A percentile compares a stretch with the other conserved stretches of the same genome.
These are phyloP conservation scores for Caenorhabditis panamensis DNA, from an alignment of 2,888 invertebrate species.

Conservation along the genomic window DNA sequence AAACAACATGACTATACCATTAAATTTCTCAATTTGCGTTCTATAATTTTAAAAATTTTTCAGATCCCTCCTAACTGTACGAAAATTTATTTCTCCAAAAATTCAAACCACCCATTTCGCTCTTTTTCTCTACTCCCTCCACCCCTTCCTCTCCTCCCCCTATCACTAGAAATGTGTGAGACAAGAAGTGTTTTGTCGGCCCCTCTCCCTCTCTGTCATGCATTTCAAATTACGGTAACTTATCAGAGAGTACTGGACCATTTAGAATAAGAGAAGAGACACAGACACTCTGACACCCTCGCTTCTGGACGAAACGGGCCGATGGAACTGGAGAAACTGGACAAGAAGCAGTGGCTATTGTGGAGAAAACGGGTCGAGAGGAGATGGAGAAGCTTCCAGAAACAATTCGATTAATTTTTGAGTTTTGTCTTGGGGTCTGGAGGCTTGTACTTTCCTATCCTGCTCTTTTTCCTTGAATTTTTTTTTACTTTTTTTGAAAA, in stretches of 20 bases:
- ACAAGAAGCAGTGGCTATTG: background rate
- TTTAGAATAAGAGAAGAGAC: background rate
- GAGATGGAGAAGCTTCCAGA: too few species aligned
- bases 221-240: constrained; percentile 65
- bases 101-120: too few species aligned
- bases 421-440: background rate
- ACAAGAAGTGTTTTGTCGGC: constrained; percentile 44
- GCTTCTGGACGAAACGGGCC: constrained; percentile 10
- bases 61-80: too few species aligned
- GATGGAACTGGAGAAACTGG: constrained; percentile 4
- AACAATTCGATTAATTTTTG: constrained; percentile 56
- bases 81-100: too few species aligned
- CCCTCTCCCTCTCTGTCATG: constrained; percentile 37
- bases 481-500: background rate
- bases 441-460: background rate
- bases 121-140: constrained; percentile 4
- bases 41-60: too few species aligned
- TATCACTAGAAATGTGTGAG: constrained; percentile 3
- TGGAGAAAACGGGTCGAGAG: too few species aligned
- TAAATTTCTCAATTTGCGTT: too few species aligned
- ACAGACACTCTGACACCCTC: constrained; percentile 6
- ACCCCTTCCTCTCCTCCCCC: background rate
- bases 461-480: background rate
- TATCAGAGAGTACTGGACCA: constrained; percentile 19
- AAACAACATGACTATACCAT: too few species aligned